Evolutionary conservation across 1,140 invertebrate genomes (phyloP), one percentile per base, ranked within the genome.

Genomic region (Phocides pigmalion): DNA sequence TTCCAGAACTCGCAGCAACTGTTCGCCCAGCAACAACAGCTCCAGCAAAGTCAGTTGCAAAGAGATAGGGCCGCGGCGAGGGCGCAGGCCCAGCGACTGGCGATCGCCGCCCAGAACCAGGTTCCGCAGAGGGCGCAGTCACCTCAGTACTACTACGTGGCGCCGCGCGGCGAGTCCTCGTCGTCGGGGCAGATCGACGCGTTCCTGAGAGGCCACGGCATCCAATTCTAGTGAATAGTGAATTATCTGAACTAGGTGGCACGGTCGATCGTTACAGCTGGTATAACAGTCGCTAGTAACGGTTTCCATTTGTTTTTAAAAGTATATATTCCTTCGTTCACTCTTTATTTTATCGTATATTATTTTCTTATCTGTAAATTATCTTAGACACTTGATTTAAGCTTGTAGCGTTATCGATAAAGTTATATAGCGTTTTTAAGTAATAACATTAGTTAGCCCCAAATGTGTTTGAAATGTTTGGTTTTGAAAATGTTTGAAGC

Each of bases 111-210:
- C 12, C 88, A 88, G 41, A 81, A 84, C 9, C 92, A 93, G 80
- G 75, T 91, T 81, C 68, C 92, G 82, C 64, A 73, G 32, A 64
- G 72, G 49, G 64, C 64, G 50, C 72, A 67, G 50, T 47, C 78
- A 41, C 76, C 84, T 14, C 70, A 93, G 41, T 95, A 94, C 79
- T 96, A 96, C 78, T 96, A 95, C 82, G 93, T 95, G 28, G 91
- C 93, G 3, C 93, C 93, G 0, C 73, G 89, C 56, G 87, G 91
- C 2, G 89, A 92, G 47, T 91, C 93, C 2, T 82, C 92, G n/a
- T 92, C 94, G 5, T 90, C 92, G 22, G 95, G 95, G 14, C 96
- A 96, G 79, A 96, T 97, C 76, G 96, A 96, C 80, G 95, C 96
- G 32, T 97, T 96, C 89, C 93, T 97, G 37, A 93, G 95, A 81